Evolutionary conservation across 2,888 invertebrate species (phyloP).

Genomic region (Lysandra bellargus): DNA sequence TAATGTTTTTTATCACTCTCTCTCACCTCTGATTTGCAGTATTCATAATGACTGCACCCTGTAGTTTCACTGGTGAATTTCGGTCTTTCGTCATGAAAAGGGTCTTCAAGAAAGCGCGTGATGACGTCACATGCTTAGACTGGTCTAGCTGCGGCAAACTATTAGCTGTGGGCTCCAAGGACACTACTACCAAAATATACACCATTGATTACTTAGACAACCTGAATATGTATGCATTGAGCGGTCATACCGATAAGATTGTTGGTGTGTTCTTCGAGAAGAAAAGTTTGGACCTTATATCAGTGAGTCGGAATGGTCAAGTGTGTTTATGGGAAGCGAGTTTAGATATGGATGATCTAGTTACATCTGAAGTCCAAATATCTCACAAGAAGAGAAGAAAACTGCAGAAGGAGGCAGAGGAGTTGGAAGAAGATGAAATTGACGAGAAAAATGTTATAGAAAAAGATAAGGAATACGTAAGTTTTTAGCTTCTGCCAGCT

Average conservation of each 20-base stretch:
- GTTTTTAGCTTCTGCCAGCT: slow-evolving; percentile 43
- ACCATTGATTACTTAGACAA: slow-evolving; percentile 87
- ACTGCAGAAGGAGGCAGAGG: slow-evolving; percentile 60
- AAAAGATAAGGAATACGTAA: slow-evolving; percentile 73
- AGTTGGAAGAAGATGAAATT: slow-evolving; percentile 86
- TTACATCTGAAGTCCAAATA: slow-evolving; percentile 74
- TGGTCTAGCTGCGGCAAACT: slow-evolving; percentile 96
- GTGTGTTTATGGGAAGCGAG: slow-evolving; percentile 93
- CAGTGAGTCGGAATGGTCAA: slow-evolving; percentile 91
- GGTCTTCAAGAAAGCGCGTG: slow-evolving; percentile 90
- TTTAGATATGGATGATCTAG: slow-evolving; percentile 85
- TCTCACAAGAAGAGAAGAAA: slow-evolving; percentile 73
- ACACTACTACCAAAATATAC: slow-evolving; percentile 92
- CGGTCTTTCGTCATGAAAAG: slow-evolving; percentile 93
- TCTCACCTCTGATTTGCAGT: slow-evolving; percentile 72
- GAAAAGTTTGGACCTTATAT: slow-evolving; percentile 90
- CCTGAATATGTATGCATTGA: slow-evolving; percentile 87
- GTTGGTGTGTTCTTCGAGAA: slow-evolving; percentile 94
- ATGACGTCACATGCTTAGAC: slow-evolving; percentile 91
- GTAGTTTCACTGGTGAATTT: slow-evolving; percentile 88
- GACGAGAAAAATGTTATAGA: slow-evolving; percentile 81
- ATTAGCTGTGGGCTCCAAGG: slow-evolving; percentile 94
- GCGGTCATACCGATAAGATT: slow-evolving; percentile 92
- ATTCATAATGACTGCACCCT: slow-evolving; percentile 92
- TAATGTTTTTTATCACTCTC: no score